Percentiles rank a stretch among this genome's conserved stretches.
phyloP scores from a whole-genome alignment of 1,140 invertebrate species.

The Oryctes rhinoceros region DNA sequence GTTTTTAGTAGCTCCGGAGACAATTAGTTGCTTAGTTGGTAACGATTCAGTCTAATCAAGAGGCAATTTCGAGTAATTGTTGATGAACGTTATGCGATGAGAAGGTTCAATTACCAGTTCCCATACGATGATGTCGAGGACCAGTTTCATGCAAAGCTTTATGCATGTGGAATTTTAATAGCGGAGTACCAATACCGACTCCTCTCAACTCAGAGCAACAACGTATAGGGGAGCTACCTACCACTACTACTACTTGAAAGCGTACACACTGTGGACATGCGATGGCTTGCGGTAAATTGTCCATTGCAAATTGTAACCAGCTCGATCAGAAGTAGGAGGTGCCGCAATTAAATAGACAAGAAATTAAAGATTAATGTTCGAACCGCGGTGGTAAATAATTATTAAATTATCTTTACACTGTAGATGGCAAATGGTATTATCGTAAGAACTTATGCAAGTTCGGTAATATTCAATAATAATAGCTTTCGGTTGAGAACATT shows the following conservation, averaged over 20 bases:
- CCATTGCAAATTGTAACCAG: slow-evolving; percentile 37
- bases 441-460: slow-evolving; percentile 19
- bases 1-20: slow-evolving; percentile 41
- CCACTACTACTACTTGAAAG: slow-evolving; percentile 2
- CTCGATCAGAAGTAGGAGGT: slow-evolving; percentile 33
- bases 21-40: slow-evolving; percentile 34
- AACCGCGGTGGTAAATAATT: slow-evolving; percentile 24
- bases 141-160: slow-evolving; percentile 1
- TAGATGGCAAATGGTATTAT: slow-evolving; percentile 18
- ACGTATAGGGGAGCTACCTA: slow-evolving; percentile 13
- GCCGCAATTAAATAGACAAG: slow-evolving; percentile 31
- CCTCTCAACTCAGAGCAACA: neutral
- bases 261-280: neutral
- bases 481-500: neutral
- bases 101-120: slow-evolving; percentile 25
- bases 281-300: slow-evolving; percentile 2
- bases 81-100: slow-evolving; percentile 26
- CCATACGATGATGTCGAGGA: neutral
- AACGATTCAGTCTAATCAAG: slow-evolving; percentile 27
- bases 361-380: slow-evolving; percentile 29
- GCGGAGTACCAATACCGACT: slow-evolving; percentile 7
- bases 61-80: slow-evolving; percentile 30
- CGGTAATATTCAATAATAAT: slow-evolving; percentile 30
- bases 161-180: slow-evolving; percentile 28
- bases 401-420: slow-evolving; percentile 35